These are phyloP conservation scores for Rhea americana DNA, from an alignment of 2,113 vertebrate species.

Conservation along the genomic window DNA sequence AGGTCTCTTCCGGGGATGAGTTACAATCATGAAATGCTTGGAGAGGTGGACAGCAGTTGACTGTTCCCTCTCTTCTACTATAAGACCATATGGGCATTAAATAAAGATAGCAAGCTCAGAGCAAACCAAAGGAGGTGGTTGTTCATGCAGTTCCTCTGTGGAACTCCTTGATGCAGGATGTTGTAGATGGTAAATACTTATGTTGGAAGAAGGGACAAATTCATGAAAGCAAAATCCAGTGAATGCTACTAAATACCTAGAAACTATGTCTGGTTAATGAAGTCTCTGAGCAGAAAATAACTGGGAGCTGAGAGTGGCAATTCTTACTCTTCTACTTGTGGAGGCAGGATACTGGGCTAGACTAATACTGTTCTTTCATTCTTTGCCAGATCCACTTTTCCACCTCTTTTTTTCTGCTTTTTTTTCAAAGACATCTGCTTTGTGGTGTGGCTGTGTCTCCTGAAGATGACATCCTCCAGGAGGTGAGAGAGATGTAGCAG, in stretches of 20 bases:
- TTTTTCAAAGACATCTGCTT: neutral
- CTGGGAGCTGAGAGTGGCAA: neutral
- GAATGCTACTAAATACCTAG: neutral
- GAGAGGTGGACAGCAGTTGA: neutral
- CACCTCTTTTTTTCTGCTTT: neutral
- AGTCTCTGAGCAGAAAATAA: neutral
- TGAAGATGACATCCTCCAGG: neutral
- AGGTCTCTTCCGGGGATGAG: neutral
- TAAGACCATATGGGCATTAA: neutral
- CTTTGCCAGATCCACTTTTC: neutral
- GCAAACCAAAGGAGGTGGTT: neutral
- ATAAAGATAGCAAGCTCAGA: neutral
- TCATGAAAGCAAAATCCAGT: neutral
- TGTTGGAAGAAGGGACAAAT: neutral
- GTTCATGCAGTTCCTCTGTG: accelerated
- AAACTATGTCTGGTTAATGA: accelerated
- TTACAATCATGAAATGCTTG: neutral
- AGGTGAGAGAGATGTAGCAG: neutral
- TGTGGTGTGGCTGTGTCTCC: neutral
- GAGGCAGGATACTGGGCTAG: neutral
- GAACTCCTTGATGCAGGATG: neutral
- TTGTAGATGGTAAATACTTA: neutral
- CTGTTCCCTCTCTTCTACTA: neutral
- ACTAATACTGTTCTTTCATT: neutral
- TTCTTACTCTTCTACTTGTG: neutral